Evolutionary conservation across 2,888 invertebrate species (phyloP), one percentile per base, ranked within the genome.

Genomic region (Plagiodera versicolora): DNA sequence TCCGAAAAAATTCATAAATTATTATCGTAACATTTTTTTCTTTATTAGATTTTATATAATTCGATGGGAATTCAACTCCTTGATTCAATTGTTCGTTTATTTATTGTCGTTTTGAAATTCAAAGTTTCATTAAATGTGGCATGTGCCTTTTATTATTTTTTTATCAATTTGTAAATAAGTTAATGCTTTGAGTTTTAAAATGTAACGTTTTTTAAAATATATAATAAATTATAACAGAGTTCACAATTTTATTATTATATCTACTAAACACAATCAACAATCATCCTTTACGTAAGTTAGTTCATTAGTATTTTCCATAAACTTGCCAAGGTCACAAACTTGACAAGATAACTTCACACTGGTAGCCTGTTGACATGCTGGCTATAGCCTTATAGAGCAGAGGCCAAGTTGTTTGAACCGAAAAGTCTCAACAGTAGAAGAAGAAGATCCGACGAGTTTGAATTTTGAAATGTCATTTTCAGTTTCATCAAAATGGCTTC

Each of bases 1-100:
- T 74, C 77, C 24, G 72, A 77, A 20, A 70, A 70, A 2, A 65
- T 74, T 58, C 70, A 70, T 24, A 71, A 71, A 60, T 60, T 74
- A 20, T 61, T 71, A 17, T 66, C 55, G 18, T 58, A 51, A 61
- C 35, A 19, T 56, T 47, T 14, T 30, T 8, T 14, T 19, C 24
- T 18, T 10, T 20, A n/a, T 6, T 44, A 19, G 14, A 16, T 53
- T 44, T 44, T 53, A 17, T 53, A 53, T 4, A 19, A 53, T 9
- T 50, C 6, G 30, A 50, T 18, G 17, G 32, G 32, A 2, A 11
- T 32, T 50, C 10, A 50, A 14, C 14, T 39, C 39, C 4, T 39
- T 14, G 14, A n/a, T 18, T 51, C 5, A 51, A 17, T n/a, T 19
- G 4, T 39, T 19, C 14, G 20, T 19, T 18, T 35, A 39, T n/a